phyloP scores from a whole-genome alignment of 2,888 invertebrate species.

The Actias luna region DNA sequence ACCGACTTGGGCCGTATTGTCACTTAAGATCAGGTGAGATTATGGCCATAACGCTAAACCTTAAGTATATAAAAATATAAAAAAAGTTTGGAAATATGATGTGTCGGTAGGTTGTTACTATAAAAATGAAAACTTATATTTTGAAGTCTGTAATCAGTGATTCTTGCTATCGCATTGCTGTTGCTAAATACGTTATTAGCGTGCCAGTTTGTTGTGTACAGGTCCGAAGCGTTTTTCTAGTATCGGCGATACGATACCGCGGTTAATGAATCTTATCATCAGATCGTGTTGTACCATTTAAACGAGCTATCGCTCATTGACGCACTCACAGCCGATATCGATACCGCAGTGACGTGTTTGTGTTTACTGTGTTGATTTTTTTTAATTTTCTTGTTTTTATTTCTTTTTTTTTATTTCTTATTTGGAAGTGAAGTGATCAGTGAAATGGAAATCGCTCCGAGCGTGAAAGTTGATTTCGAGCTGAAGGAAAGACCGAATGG shows the following conservation, averaged over 20 bases:
- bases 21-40: too few relatives aligned
- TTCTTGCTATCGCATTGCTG: too few relatives aligned
- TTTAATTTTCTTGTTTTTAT: slow-evolving; percentile 1
- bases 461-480: slow-evolving; percentile 43
- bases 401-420: background rate
- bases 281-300: slow-evolving; percentile 48
- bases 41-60: too few relatives aligned
- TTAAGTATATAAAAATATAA: too few relatives aligned
- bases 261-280: slow-evolving; percentile 8
- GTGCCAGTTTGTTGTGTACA: background rate
- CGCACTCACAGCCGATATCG: slow-evolving; percentile 47
- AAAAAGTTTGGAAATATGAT: too few relatives aligned
- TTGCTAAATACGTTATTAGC: too few relatives aligned
- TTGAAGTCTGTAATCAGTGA: too few relatives aligned
- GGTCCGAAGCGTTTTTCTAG: background rate
- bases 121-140: too few relatives aligned
- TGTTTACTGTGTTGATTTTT: background rate
- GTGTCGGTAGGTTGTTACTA: too few relatives aligned
- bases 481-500: slow-evolving; percentile 47
- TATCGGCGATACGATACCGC: background rate
- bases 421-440: background rate
- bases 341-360: background rate
- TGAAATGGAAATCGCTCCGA: slow-evolving; percentile 40
- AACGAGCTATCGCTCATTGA: slow-evolving; percentile 64
- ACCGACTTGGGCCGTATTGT: too few relatives aligned